Evolutionary conservation across 2,888 invertebrate species (phyloP).

Genomic region (Drosophila eohydei): DNA sequence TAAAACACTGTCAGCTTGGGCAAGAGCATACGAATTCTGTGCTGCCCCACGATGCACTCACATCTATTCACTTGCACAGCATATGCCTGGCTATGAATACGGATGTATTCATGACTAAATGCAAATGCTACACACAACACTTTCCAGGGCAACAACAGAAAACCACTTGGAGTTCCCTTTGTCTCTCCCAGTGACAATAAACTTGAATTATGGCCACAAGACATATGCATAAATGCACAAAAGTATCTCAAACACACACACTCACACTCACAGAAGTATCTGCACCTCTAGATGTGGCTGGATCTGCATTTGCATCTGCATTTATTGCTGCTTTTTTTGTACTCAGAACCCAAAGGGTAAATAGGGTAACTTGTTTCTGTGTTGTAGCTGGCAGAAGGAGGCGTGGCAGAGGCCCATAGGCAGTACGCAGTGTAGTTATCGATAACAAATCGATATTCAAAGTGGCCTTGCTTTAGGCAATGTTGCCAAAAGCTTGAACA

Average conservation of each 20-base stretch:
- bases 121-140: constrained; percentile 22
- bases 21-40: background rate
- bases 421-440: too few species aligned
- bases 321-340: constrained; percentile 1
- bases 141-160: constrained; percentile 8
- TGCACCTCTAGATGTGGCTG: constrained; percentile 19
- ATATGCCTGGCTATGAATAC: constrained; percentile 2
- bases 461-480: too few species aligned
- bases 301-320: constrained; percentile 13
- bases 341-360: background rate
- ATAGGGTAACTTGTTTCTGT: background rate
- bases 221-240: constrained; percentile 54
- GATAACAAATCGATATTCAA: too few species aligned
- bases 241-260: constrained; percentile 26
- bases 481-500: too few species aligned
- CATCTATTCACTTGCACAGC: constrained; percentile 1
- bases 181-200: constrained; percentile 63
- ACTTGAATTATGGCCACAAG: constrained; percentile 68
- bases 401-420: background rate
- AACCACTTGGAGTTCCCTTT: constrained; percentile 49
- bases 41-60: background rate
- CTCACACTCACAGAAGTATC: constrained; percentile 5
- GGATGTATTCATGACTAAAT: constrained; percentile 7
- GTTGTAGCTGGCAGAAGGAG: background rate
- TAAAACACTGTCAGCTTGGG: background rate